Base-by-base conservation (phyloP, 2,113 vertebrate species). In the Cryptotis parvus region DNA sequence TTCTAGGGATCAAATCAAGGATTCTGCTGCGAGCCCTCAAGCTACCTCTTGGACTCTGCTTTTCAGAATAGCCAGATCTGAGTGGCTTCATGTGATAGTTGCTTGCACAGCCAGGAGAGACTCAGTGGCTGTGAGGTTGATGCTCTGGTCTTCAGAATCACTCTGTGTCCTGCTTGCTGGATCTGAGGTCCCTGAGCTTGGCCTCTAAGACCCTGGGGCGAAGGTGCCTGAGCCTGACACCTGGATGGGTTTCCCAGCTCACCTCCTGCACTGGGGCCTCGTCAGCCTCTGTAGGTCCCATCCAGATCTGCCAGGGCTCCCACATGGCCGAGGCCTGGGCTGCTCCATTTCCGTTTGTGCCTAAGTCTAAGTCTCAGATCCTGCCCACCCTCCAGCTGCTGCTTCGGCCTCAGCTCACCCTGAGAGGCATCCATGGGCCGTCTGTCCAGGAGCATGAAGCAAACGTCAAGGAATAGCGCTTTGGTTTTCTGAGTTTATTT, bases 401-500 rank as follows among this genome's bases (percentile, higher is more conserved):
- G 29, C 8, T 43, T 9, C 0, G 16, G 55, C 91, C 91, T 91
- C 82, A 63, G 63, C 55, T 90, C 55, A 66, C 68, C 81, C 80
- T 2, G 4, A 35, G 33, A n/a, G 63, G 31, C 75, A 55, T 87
- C 55, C 1, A 39, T 8, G n/a, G 66, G 65, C 76, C 84, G 78
- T 76, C 86, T 92, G 74, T 77, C 41, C 45, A 7, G 16, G 84
- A 39, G 24, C 33, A 8, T 37, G 35, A n/a, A 8, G 78, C 41
- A 20, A 70, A 55, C 20, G 15, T 3, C 7, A 24, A 68, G 41
- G 18, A 79, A 16, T 2, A 0, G 33, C 9, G 16, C 1, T 4
- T 65, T 87, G 31, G 49, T 78, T 45, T 82, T 69, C 37, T n/a
- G n/a, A n/a, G n/a, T 26, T 70, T 45, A 49, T 74, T 65, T 82